Evolutionary conservation across 2,113 vertebrate species (phyloP).

Genomic region (Sterna hirundo): DNA sequence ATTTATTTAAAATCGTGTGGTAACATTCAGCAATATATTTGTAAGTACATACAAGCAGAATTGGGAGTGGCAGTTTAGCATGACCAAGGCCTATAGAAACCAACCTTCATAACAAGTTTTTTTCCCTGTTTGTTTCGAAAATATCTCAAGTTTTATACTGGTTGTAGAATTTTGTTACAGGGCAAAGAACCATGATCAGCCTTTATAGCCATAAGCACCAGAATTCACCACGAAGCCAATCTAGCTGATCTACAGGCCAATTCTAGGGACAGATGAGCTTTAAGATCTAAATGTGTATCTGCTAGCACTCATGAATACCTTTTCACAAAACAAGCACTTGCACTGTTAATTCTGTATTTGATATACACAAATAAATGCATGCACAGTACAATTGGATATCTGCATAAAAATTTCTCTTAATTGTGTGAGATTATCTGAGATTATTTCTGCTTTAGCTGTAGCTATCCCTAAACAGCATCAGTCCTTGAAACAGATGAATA

Average conservation of each 20-base stretch:
- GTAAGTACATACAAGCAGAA: background rate
- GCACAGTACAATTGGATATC: background rate
- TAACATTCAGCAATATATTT: background rate
- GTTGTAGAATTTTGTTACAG: background rate
- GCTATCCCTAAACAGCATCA: background rate
- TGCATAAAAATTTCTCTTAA: background rate
- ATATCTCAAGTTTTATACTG: background rate
- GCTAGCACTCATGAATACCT: background rate
- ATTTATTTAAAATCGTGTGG: background rate
- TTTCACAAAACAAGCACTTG: background rate
- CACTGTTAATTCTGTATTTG: background rate
- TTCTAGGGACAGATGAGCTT: background rate
- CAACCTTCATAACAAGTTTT: background rate
- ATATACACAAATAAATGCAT: background rate
- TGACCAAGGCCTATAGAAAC: background rate
- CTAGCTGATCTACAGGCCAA: background rate
- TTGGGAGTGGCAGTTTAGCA: background rate
- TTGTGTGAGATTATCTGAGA: background rate
- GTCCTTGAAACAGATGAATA: background rate
- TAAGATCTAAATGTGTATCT: background rate
- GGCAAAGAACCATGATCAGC: background rate
- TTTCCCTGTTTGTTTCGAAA: background rate
- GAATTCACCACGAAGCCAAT: background rate
- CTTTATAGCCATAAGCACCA: background rate
- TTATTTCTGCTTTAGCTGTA: background rate